Base-by-base conservation (phyloP, 2,113 vertebrate species). In the Oncorhynchus gorbuscha region DNA sequence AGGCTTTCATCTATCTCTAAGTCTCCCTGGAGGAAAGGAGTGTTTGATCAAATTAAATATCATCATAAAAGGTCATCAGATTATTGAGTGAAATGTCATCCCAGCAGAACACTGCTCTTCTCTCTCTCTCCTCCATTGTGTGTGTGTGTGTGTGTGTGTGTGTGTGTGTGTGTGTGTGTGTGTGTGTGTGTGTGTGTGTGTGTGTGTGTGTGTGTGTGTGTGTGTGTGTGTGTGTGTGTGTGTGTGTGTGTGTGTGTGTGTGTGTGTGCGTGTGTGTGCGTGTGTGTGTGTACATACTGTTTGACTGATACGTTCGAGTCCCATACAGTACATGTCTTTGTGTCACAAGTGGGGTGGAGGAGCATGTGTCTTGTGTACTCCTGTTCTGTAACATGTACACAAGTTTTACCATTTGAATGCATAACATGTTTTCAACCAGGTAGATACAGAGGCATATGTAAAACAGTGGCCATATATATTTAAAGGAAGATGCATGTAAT, bases 11-110 rank as follows among this genome's bases (percentile, higher is more conserved):
- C 67, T 35, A 39, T 16, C 51, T 55, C 28, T 5, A 69, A 62
- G 59, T 62, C 59, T 62, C 32, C 67, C 67, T 7, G 6, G 67
- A 61, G 55, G 62, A 39, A n/a, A 64, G 48, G 62, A 74, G 45
- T 66, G 35, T 14, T 49, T 65, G 62, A 74, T 72, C 55, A 72
- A 58, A 30, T 74, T 62, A 74, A 65, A 65, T 64, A 73, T 62
- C 65, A 64, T 74, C 73, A 66, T 45, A 48, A 62, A 73, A 74
- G 73, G 73, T 74, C 73, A 74, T 66, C 73, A 65, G 59, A 74
- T 74, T 62, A 45, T 39, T 26, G 51, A 55, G n/a, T 26, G n/a
- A 74, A 74, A 74, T 74, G 73, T 74, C 73, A 74, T 66, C 61
- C 35, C 62, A 18, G 20, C 61, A 16, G 45, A 74, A 74, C 61